Percentiles rank a stretch among this genome's conserved stretches.
phyloP scores from a whole-genome alignment of 2,797 vertebrate genomes.

The Natrix natrix region DNA sequence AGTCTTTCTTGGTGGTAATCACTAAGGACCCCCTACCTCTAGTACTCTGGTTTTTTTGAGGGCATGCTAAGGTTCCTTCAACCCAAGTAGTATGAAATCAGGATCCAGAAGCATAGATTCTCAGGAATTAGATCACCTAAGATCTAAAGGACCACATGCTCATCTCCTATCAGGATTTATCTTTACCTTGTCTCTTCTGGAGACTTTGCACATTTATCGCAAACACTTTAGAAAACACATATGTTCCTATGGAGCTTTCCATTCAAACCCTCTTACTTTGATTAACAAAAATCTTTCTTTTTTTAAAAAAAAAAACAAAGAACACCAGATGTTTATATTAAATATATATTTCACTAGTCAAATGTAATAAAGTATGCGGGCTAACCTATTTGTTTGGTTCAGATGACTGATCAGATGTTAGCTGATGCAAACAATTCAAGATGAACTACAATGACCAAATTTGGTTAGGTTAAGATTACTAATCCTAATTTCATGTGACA shows the following conservation, averaged over 20 bases:
- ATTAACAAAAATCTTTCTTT: constrained; percentile 16
- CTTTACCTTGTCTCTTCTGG: background rate
- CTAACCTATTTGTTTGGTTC: constrained; percentile 22
- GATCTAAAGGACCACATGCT: background rate
- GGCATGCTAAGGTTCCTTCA: background rate
- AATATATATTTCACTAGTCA: constrained; percentile 5
- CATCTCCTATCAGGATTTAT: background rate
- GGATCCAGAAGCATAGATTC: background rate
- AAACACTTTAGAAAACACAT: background rate
- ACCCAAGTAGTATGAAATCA: background rate
- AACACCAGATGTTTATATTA: constrained; percentile 9
- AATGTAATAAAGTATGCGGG: background rate
- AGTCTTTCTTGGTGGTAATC: background rate
- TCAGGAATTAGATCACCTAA: background rate
- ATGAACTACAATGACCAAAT: background rate
- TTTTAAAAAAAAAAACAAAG: background rate
- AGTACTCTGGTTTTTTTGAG: background rate
- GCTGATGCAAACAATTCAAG: constrained; percentile 18
- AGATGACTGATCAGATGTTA: constrained; percentile 7
- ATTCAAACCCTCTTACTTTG: background rate
- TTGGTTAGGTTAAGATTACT: constrained; percentile 17
- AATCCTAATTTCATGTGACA: constrained; percentile 8
- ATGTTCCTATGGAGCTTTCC: background rate
- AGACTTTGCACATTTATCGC: background rate
- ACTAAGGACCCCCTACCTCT: no score